Conservation (phyloP, 2,888 invertebrate genomes). For the Pseudoips prasinana region DNA sequence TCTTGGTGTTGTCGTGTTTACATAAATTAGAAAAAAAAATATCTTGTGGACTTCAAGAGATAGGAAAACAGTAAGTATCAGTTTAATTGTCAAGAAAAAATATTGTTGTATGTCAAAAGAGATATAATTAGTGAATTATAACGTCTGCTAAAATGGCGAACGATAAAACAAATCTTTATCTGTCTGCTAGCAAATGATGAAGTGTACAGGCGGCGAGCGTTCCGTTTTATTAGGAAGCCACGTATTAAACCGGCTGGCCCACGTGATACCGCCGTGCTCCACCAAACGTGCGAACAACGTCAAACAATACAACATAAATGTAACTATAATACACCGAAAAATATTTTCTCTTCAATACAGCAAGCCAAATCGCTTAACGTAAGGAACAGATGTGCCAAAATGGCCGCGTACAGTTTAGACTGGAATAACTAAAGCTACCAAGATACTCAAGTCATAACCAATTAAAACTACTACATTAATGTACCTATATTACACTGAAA, state of each 20-base stretch:
- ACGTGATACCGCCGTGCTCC: slow-evolving; percentile 53
- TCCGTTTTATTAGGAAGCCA: slow-evolving; percentile 73
- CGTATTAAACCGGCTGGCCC: slow-evolving; percentile 64
- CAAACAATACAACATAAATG: slow-evolving; percentile 35
- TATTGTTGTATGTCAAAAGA: slow-evolving; percentile 1
- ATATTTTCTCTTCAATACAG: slow-evolving; percentile 32
- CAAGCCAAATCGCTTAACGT: slow-evolving; percentile 28
- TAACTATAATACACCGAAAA: slow-evolving; percentile 16
- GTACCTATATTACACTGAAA: no score
- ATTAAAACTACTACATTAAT: no score
- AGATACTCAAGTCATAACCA: no score
- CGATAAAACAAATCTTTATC: slow-evolving; percentile 38
- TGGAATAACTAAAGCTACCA: no score
- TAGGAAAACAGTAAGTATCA: no score
- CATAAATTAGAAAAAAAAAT: no score
- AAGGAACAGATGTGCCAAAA: slow-evolving; percentile 39
- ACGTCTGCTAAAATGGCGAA: slow-evolving; percentile 12
- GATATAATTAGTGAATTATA: slow-evolving; percentile 17
- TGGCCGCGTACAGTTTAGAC: slow-evolving; percentile 11
- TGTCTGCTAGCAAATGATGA: slow-evolving; percentile 40
- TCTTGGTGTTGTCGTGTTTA: no score
- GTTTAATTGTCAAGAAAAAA: slow-evolving; percentile 11
- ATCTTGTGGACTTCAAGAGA: no score
- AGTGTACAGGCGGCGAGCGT: slow-evolving; percentile 40
- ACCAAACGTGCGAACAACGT: slow-evolving; percentile 47